Percentiles rank a stretch among this genome's conserved stretches.
Evolutionary conservation across 2,113 vertebrate genomes (phyloP).

Genomic region (Pelecanus crispus): DNA sequence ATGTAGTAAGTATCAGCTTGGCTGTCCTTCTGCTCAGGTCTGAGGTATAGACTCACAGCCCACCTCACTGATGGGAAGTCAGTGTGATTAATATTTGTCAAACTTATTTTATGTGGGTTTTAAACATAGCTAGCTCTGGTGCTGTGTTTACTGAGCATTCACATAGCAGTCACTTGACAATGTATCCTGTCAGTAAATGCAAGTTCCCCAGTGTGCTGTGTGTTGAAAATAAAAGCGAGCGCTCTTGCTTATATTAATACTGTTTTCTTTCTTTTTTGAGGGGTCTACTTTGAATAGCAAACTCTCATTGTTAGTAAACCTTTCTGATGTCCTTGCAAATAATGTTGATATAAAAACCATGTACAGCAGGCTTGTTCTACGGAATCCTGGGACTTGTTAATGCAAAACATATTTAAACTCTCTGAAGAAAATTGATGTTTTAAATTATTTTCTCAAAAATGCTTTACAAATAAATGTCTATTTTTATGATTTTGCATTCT

Average conservation of each 20-base stretch:
- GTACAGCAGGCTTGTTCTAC: not conserved
- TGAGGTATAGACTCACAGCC: not conserved
- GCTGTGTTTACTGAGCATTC: not conserved
- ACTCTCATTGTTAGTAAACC: not conserved
- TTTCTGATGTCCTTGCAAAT: constrained; percentile 5
- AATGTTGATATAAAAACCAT: not conserved
- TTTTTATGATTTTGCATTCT: constrained; percentile 19
- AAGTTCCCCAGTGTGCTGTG: not conserved
- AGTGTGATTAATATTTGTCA: not conserved
- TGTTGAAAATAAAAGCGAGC: not conserved
- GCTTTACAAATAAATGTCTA: constrained; percentile 29
- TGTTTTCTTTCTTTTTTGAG: not conserved
- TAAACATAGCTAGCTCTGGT: not conserved
- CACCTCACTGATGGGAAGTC: not conserved
- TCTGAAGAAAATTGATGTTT: not conserved
- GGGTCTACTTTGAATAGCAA: not conserved
- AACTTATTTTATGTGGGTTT: not conserved
- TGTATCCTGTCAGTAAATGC: not conserved
- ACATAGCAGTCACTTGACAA: not conserved
- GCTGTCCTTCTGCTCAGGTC: not conserved
- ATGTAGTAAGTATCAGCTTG: not conserved
- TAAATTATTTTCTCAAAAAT: not conserved
- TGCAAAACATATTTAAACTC: not conserved
- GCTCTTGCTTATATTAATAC: not conserved
- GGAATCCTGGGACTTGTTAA: not conserved